Conservation (phyloP, 2,797 vertebrate species). For the Hyperoplus immaculatus region DNA sequence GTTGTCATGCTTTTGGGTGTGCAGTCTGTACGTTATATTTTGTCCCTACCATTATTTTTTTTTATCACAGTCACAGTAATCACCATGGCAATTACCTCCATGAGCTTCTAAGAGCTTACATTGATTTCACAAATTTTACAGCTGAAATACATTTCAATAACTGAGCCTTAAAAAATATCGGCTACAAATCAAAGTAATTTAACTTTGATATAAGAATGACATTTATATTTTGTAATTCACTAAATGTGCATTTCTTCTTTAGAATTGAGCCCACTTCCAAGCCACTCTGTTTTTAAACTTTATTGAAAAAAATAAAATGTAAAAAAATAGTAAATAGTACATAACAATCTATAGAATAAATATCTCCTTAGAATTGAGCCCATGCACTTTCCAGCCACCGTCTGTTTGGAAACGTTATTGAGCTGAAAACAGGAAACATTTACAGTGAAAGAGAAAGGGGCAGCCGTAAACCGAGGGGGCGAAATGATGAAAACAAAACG, state of each 20-base stretch:
- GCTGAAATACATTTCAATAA: neutral
- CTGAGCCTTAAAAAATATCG: neutral
- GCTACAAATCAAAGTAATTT: neutral
- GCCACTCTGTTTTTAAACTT: too few relatives aligned
- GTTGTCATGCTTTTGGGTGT: neutral
- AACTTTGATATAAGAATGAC: neutral
- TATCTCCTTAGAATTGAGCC: too few relatives aligned
- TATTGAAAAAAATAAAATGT: too few relatives aligned
- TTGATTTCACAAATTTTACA: neutral
- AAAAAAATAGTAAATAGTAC: too few relatives aligned
- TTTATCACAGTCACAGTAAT: neutral
- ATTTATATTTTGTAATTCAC: neutral
- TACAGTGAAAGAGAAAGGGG: slow-evolving; percentile 6
- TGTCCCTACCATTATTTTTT: neutral
- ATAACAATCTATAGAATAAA: too few relatives aligned
- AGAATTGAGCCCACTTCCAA: too few relatives aligned
- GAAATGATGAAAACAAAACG: slow-evolving; percentile 30
- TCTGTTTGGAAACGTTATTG: neutral
- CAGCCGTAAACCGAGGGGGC: neutral
- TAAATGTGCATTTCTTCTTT: too few relatives aligned
- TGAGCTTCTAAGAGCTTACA: neutral
- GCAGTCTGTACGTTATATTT: neutral
- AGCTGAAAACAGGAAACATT: slow-evolving; percentile 47
- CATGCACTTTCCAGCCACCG: neutral
- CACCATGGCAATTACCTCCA: neutral